These are phyloP conservation scores for Polypedilum vanderplanki DNA, from an alignment of 1,140 invertebrate species.

Conservation along the genomic window DNA sequence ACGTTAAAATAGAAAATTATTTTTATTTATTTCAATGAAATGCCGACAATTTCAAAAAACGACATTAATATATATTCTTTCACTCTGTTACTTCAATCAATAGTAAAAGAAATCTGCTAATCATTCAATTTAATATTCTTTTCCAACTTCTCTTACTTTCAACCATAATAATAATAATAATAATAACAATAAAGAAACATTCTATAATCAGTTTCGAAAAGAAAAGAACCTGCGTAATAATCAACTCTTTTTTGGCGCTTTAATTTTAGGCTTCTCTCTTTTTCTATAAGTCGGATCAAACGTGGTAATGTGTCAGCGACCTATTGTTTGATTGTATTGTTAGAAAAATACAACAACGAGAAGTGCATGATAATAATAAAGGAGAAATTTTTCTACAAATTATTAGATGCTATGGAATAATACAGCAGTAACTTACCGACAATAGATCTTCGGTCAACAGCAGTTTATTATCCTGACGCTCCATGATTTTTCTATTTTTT, in stretches of 20 bases:
- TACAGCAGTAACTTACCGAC: neutral
- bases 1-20: too few species aligned
- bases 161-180: neutral
- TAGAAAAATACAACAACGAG: too few species aligned
- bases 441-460: slow-evolving; percentile 23
- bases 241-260: slow-evolving; percentile 25
- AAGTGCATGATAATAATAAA: slow-evolving; percentile 14
- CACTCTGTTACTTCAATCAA: slow-evolving; percentile 21
- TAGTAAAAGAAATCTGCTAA: slow-evolving; percentile 12
- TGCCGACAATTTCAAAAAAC: neutral
- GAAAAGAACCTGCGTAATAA: slow-evolving; percentile 11
- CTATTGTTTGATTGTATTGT: neutral
- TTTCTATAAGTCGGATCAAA: neutral
- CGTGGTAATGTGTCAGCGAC: neutral
- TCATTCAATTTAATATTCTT: slow-evolving; percentile 27
- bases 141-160: neutral
- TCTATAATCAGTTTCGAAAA: slow-evolving; percentile 12
- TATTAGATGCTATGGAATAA: neutral
- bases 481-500: neutral
- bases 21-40: too few species aligned
- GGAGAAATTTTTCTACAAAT: neutral
- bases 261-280: slow-evolving; percentile 16
- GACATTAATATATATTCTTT: too few species aligned
- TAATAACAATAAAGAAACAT: too few species aligned
- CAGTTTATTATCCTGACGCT: slow-evolving; percentile 26